phyloP scores from a whole-genome alignment of 2,113 vertebrate species.

The Callipepla californica region DNA sequence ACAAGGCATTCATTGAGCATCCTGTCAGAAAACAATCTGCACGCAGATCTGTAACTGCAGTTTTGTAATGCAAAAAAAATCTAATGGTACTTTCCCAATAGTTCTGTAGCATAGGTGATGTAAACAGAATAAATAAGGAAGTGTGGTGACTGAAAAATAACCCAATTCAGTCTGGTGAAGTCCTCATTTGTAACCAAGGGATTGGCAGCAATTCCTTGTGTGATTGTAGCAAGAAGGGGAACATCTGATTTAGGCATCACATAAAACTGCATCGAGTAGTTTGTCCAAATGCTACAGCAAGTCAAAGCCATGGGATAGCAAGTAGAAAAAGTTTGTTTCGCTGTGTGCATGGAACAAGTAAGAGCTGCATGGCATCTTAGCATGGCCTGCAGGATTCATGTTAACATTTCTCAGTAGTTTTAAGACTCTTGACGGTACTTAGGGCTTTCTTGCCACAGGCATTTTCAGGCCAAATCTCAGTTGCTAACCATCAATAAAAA shows the following conservation, averaged over 20 bases:
- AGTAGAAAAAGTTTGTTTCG: neutral
- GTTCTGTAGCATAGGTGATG: neutral
- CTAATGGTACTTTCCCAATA: neutral
- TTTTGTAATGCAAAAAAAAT: conserved; percentile 15
- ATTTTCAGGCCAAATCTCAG: neutral
- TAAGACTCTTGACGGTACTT: neutral
- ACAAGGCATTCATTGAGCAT: neutral
- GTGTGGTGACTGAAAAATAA: neutral
- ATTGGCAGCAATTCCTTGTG: conserved; percentile 5
- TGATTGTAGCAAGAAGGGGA: neutral
- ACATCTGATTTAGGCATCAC: neutral
- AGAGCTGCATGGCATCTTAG: neutral
- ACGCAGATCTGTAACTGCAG: neutral
- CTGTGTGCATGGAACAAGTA: neutral
- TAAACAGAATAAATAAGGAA: conserved; percentile 17
- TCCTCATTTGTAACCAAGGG: neutral
- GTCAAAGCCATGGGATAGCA: neutral
- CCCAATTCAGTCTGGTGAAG: neutral
- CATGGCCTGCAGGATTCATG: neutral
- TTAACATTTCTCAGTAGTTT: neutral
- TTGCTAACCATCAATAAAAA: neutral
- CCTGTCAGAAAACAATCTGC: conserved; percentile 34
- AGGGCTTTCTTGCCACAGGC: neutral
- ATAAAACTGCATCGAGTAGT: neutral
- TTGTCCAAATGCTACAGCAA: neutral